Evolutionary conservation across 2,797 vertebrate genomes (phyloP), one percentile per base, ranked within the genome.

Genomic region (Thaleichthys pacificus): DNA sequence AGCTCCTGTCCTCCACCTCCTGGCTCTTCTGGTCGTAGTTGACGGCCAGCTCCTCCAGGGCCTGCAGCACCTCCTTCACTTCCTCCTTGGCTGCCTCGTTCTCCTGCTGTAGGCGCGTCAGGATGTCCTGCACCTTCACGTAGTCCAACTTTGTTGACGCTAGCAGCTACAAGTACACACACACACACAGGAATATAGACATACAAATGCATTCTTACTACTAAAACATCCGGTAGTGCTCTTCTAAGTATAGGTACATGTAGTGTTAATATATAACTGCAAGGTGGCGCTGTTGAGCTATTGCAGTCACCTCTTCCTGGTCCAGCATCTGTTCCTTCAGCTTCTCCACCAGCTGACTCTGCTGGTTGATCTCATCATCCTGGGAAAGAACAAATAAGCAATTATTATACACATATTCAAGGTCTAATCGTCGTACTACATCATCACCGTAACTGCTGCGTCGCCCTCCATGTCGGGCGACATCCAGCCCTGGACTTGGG

Each of bases 281-380:
- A 64, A 64, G 67, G 68, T 64, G 73, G 73, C 14, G 32, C 3
- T 11, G 54, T 49, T 28, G 42, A 57, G 42, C 54, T 57, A 38
- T 6, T 63, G 15, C 30, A 5, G 64, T 66, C 21, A 97, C 96
- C 96, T 98, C 96, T 49, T 98, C 96, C 85, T 97, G 97, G 78
- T 97, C 95, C 87, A 96, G 61, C 96, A 97, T 96, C 91, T 98
- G 96, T 64, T 97, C 95, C 83, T 96, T 97, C 3, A 98, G 89
- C 65, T 95, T 96, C 82, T 97, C 96, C 19, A 94, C 93, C 84
- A 97, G 56, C 83, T 98, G 97, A 86, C 96, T 97, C 87, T 98
- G 95, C 70, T 96, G 95, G 87, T 98, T 96, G 89, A 98, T 98
- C 87, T 98, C 97, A 76, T 98, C 96, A 83, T 98, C 97, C 96